Percentiles rank a stretch among this genome's conserved stretches.
phyloP scores from a whole-genome alignment of 2,888 invertebrate genomes.

The Heliconius ismenius region DNA sequence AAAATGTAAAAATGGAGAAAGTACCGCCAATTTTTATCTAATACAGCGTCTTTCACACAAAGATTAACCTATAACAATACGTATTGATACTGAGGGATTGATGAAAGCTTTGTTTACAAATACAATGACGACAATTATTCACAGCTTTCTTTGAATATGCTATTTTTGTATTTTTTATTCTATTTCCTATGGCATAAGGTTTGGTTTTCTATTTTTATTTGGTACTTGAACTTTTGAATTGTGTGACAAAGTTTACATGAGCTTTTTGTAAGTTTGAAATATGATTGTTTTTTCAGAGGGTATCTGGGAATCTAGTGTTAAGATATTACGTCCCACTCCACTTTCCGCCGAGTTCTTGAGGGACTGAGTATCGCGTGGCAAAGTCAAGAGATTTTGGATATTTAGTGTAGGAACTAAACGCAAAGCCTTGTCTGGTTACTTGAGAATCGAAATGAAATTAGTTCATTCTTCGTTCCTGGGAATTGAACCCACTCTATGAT shows the following conservation, averaged over 20 bases:
- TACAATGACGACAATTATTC: conserved; percentile 25
- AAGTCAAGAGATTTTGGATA: neutral
- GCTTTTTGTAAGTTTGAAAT: conserved; percentile 1
- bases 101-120: conserved; percentile 19
- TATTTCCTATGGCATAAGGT: neutral
- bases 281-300: neutral
- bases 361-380: no score
- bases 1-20: conserved; percentile 15
- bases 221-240: neutral
- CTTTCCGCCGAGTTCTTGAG: neutral
- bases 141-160: conserved; percentile 13
- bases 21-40: neutral
- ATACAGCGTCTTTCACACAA: conserved; percentile 8
- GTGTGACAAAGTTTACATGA: neutral
- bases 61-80: conserved; percentile 13
- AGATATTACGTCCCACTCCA: neutral
- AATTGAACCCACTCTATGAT: no score
- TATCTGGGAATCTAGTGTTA: neutral
- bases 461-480: no score
- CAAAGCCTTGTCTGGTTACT: neutral
- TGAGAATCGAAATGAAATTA: neutral
- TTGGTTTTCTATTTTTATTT: neutral
- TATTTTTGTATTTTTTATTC: neutral
- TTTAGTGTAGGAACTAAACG: neutral
- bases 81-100: conserved; percentile 21